A percentile compares a stretch with the other conserved stretches of the same genome.
Evolutionary conservation across 2,113 vertebrate species (phyloP).

Genomic region (Lepisosteus oculatus): DNA sequence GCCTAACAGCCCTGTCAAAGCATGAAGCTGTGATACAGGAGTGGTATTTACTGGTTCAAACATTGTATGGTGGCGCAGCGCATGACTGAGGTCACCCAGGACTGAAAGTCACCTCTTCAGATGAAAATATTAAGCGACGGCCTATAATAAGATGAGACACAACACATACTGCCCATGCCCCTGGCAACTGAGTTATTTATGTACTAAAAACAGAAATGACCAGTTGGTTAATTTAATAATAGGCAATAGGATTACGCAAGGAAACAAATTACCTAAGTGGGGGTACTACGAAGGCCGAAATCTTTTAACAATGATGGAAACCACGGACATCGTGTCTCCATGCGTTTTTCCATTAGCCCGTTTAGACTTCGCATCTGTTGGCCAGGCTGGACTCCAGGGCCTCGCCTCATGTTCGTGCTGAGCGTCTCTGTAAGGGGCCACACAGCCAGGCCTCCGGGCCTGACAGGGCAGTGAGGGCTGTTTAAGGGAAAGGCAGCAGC

Average conservation of each 20-base stretch:
- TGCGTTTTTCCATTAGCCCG: constrained; percentile 64
- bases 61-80: constrained; percentile 38
- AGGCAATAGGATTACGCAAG: constrained; percentile 72
- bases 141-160: constrained; percentile 69
- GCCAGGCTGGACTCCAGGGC: constrained; percentile 44
- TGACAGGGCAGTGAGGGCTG: constrained; percentile 35
- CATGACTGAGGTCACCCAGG: constrained; percentile 58
- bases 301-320: constrained; percentile 75
- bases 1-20: no score
- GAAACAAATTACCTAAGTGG: constrained; percentile 78
- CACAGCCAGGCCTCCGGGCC: constrained; percentile 45
- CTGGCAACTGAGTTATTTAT: constrained; percentile 70
- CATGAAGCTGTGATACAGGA: neutral
- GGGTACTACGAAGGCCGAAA: constrained; percentile 57
- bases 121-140: constrained; percentile 70
- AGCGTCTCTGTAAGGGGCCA: constrained; percentile 34
- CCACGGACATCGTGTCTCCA: constrained; percentile 68
- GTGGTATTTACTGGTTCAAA: constrained; percentile 34
- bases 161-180: constrained; percentile 54
- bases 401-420: constrained; percentile 37
- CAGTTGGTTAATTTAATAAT: constrained; percentile 75
- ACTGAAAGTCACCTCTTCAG: constrained; percentile 68
- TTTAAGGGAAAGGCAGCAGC: constrained; percentile 33
- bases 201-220: constrained; percentile 68
- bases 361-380: constrained; percentile 62